Evolutionary conservation across 1,140 invertebrate species (phyloP).

Genomic region (Cotesia typhae): DNA sequence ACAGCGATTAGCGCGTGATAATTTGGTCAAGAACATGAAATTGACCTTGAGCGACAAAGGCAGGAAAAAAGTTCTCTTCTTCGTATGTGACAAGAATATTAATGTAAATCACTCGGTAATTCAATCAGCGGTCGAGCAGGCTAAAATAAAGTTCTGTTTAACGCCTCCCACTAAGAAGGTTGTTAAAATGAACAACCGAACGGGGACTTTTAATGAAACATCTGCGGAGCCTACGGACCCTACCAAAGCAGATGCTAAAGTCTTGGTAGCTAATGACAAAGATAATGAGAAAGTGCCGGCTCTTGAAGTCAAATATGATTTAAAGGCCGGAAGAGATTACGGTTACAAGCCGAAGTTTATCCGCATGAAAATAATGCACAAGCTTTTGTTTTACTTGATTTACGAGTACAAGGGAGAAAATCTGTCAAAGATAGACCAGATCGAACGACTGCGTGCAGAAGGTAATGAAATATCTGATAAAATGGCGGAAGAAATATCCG

Average conservation of each 20-base stretch:
- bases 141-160: constrained; percentile 70
- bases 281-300: neutral
- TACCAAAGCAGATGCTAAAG: neutral
- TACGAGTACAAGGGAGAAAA: constrained; percentile 68
- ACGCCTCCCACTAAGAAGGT: constrained; percentile 27
- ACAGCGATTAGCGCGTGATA: constrained; percentile 67
- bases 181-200: neutral
- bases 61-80: constrained; percentile 64
- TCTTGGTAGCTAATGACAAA: neutral
- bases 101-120: constrained; percentile 67
- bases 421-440: constrained; percentile 57
- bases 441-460: constrained; percentile 58
- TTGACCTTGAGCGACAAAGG: constrained; percentile 65
- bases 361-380: constrained; percentile 73
- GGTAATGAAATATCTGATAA: constrained; percentile 59
- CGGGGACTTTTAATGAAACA: neutral
- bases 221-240: neutral
- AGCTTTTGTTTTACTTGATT: constrained; percentile 75
- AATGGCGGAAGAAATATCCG: constrained; percentile 60
- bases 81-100: constrained; percentile 70
- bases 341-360: constrained; percentile 75
- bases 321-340: constrained; percentile 59
- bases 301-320: constrained; percentile 33
- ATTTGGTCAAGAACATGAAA: constrained; percentile 70
- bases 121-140: constrained; percentile 70